Base-by-base conservation (phyloP, 2,888 invertebrate genomes). In the Phasia obesa region DNA sequence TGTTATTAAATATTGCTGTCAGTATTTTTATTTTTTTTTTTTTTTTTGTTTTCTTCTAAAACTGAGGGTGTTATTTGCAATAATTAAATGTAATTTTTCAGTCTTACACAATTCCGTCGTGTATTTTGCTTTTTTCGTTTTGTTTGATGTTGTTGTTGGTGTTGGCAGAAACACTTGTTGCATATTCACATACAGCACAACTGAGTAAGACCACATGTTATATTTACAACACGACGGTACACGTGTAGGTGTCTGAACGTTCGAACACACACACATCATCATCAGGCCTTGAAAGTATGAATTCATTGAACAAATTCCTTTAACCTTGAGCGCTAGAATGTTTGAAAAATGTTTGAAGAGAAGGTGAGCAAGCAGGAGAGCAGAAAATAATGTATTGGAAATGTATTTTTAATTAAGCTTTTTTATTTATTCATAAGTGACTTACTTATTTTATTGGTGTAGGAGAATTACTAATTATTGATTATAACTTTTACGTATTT, bases 11-110 rank as follows among this genome's bases (percentile, higher is more conserved):
- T 78, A 64, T 62, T 77, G 31, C 60, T 76, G 35, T 44, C 55
- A 59, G 76, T 31, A 49, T 7, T 42, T 59, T 49, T 59, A 13
- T 60, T 49, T 44, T 70, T 53, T 57, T 57, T 0, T n/a, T 15
- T 47, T 21, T 49, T 2, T 9, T n/a, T 21, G 1, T 23, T 65
- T 17, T 7, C 2, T 21, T 65, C 49, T 44, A 62, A 78, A 71
- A 49, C 76, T 38, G 75, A 71, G 81, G 81, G 81, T 76, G 81
- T 76, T 81, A 81, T 76, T 81, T 81, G 75, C 81, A 55, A 71
- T 81, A 76, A 81, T 76, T 81, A 81, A 76, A 76, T 76, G 47
- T 65, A 73, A 67, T 73, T 73, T 79, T 65, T 79, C 65, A 79
- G 53, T 79, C 51, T 79, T 79, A 53, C 76, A 81, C 76, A 81